phyloP scores from a whole-genome alignment of 2,797 vertebrate genomes.

The Takifugu ocellatus region DNA sequence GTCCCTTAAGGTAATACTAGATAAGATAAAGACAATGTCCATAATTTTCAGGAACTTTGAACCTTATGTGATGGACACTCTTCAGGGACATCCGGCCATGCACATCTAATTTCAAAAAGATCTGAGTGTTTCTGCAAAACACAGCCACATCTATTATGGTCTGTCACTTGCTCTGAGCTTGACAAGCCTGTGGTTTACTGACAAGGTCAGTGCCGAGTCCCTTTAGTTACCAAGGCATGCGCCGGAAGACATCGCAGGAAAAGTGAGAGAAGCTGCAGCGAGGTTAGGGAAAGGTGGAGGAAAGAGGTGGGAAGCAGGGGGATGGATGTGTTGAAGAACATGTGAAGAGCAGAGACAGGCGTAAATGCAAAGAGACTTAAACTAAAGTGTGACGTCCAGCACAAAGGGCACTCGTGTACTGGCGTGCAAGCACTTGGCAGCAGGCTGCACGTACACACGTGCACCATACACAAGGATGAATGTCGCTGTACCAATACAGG shows the following conservation, averaged over 20 bases:
- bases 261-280: constrained; percentile 5
- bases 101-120: constrained; percentile 37
- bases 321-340: constrained; percentile 7
- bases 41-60: neutral
- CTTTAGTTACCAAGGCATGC: constrained; percentile 18
- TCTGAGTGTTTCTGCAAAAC: constrained; percentile 39
- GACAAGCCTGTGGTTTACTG: constrained; percentile 26
- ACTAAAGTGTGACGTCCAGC: constrained; percentile 25
- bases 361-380: constrained; percentile 15
- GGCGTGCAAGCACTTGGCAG: too few relatives aligned
- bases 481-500: too few relatives aligned
- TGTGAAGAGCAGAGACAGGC: constrained; percentile 21
- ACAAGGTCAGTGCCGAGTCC: constrained; percentile 30
- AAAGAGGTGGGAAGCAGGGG: constrained; percentile 14
- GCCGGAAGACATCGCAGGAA: neutral
- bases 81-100: constrained; percentile 9
- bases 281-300: constrained; percentile 23
- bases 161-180: constrained; percentile 24
- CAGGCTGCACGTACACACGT: too few relatives aligned
- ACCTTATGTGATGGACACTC: neutral
- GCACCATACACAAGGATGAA: too few relatives aligned
- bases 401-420: constrained; percentile 19
- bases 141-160: constrained; percentile 27
- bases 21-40: neutral
- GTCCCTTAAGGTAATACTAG: neutral